Evolutionary conservation across 2,888 invertebrate genomes (phyloP), one percentile per base, ranked within the genome.

Genomic region (Tipula vernalis): DNA sequence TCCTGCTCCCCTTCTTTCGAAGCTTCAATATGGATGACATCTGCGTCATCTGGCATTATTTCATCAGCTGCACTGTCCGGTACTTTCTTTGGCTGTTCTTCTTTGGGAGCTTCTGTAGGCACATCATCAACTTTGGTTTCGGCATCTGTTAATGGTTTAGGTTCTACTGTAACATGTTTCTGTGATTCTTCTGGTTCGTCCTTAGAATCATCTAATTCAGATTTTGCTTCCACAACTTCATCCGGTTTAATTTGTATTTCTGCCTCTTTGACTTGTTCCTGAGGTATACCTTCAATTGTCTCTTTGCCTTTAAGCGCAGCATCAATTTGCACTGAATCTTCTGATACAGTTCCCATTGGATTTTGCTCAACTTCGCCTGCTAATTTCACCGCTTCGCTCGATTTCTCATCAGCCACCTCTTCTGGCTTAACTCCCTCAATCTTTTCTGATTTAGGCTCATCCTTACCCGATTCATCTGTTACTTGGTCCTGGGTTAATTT

Each of bases 341-440:
- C 47, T 47, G n/a, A 12, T 47, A 13, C n/a, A 47, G 13, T 3
- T 47, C 2, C 51, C 8, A 15, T 6, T 0, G 15, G 15, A 86
- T 88, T 87, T n/a, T 36, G 44, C 39, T 86, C 85, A 10, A 87
- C 86, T 87, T 88, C 87, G 5, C 39, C 39, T 57, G 44, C 42
- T 88, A 28, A 28, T 28, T 28, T 28, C 0, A 28, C 28, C 2
- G 28, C 28, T 28, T 83, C 36, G 87, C 85, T 39, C 71, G 51
- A 51, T 88, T 86, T 87, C 87, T 36, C 86, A 13, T 88, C 83
- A 18, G 86, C 71, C 36, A 87, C 87, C n/a, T 36, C 36, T 84
- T 88, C 87, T 0, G 88, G 86, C 84, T 87, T 87, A 42, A 86
- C 87, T 44, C 88, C 88, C 86, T 86, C 71, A 28, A 71, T 10